Evolutionary conservation across 2,113 vertebrate genomes (phyloP).

Genomic region (Perca fluviatilis): DNA sequence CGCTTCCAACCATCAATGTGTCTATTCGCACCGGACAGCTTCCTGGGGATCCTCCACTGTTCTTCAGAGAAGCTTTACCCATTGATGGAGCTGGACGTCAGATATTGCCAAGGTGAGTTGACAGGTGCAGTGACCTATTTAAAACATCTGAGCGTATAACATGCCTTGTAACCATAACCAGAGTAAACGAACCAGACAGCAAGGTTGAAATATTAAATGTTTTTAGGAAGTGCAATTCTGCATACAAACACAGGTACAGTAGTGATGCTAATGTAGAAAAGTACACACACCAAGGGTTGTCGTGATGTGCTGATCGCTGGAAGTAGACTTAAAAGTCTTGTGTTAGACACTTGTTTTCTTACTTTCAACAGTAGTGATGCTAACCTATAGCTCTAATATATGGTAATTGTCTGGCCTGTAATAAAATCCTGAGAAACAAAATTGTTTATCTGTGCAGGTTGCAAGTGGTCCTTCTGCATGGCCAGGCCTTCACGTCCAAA

Average conservation of each 20-base stretch:
- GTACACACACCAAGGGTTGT: too few species aligned
- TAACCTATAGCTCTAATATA: not conserved
- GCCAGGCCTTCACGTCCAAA: conserved; percentile 93
- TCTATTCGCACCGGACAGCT: conserved; percentile 85
- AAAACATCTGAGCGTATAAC: not conserved
- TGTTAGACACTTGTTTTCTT: too few species aligned
- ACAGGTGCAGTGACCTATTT: not conserved
- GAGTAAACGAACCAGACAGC: not conserved
- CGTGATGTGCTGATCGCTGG: too few species aligned
- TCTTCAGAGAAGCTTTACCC: conserved; percentile 91
- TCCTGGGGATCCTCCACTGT: conserved; percentile 86
- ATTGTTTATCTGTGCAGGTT: conserved; percentile 77
- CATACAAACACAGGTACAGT: not conserved
- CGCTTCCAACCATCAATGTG: conserved; percentile 73
- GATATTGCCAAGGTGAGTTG: conserved; percentile 85
- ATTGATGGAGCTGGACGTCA: conserved; percentile 73
- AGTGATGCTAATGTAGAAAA: not conserved
- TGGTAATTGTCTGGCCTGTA: not conserved
- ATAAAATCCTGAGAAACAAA: not conserved
- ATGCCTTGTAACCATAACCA: not conserved
- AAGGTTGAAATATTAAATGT: not conserved
- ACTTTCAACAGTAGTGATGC: not conserved
- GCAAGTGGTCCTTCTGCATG: conserved; percentile 92
- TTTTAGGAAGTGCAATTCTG: not conserved
- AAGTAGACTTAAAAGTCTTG: too few species aligned